Base-by-base conservation (phyloP, 2,888 invertebrate species). In the Caenorhabditis wallacei region DNA sequence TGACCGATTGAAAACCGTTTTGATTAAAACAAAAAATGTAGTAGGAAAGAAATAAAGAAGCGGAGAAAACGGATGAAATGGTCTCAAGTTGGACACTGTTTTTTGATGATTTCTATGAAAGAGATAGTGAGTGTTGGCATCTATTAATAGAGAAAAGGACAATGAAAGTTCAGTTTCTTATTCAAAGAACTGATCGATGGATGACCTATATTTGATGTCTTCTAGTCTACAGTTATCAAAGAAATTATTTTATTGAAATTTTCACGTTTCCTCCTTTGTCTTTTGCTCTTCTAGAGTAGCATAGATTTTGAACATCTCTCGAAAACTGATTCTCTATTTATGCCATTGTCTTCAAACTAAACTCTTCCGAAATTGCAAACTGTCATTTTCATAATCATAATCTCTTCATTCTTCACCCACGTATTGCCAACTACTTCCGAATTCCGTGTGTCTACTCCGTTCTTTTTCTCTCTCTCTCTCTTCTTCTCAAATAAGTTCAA, bases 351-450 rank as follows among this genome's bases (percentile, higher is more conserved):
- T 40, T 16, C 11, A 2, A 40, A 40, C 40, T 40, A 40, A 40
- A 10, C 10, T 16, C 13, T 40, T 16, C 35, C 35, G 43, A n/a
- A 13, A 43, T 18, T 48, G 22, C 26, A 53, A 63, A 46, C 59
- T 59, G 46, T 54, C 69, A 30, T 24, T 68, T n/a, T 51, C 40
- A n/a, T 35, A n/a, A 13, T 30, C 57, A 51, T 66, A 56, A 64
- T 68, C 78, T 69, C 26, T 54, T 56, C 66, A 10, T 54, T 43
- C 40, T 35, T 18, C 40, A 56, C 63, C 78, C 64, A 74, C 74
- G 74, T 74, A 48, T 66, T 37, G 56, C 64, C 74, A 59, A 59
- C 43, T 43, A 57, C 64, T 64, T 75, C 75, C 57, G 75, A 75
- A 75, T 75, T 75, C 64, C 74, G 30, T 13, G 37, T 5, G 56